A percentile compares a stretch with the other conserved stretches of the same genome.
phyloP scores from a whole-genome alignment of 2,113 vertebrate species.

The Synchiropus splendidus region DNA sequence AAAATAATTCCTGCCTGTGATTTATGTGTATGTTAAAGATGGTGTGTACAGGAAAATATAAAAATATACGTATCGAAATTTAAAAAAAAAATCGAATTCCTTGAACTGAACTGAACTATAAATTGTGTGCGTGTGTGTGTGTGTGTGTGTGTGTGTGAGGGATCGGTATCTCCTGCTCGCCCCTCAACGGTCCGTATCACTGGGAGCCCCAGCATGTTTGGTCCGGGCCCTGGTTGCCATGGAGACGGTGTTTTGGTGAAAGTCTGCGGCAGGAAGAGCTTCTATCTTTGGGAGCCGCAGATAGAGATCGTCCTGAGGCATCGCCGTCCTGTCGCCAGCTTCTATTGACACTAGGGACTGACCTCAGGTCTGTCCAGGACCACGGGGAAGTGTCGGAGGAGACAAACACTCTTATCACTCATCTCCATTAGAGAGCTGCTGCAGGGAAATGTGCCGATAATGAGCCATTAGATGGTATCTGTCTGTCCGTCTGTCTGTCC shows the following conservation, averaged over 20 bases:
- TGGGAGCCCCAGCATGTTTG: constrained; percentile 9
- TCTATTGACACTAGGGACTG: constrained; percentile 68
- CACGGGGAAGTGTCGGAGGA: constrained; percentile 59
- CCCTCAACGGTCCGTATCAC: no score
- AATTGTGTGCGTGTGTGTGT: no score
- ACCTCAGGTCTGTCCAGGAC: constrained; percentile 48
- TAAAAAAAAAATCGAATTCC: no score
- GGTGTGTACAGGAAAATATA: no score
- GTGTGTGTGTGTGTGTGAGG: no score
- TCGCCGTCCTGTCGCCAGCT: constrained; percentile 70
- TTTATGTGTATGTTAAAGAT: no score
- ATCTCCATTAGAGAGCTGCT: constrained; percentile 56
- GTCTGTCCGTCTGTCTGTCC: no score
- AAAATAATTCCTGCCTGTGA: no score
- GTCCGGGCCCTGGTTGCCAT: constrained; percentile 31
- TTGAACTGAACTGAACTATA: no score
- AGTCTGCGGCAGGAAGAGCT: constrained; percentile 45
- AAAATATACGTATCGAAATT: no score
- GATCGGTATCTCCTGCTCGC: no score
- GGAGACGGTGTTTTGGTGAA: constrained; percentile 54
- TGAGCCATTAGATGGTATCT: background rate
- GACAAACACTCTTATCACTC: constrained; percentile 61
- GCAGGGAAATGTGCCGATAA: background rate
- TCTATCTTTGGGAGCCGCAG: constrained; percentile 58
- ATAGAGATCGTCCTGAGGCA: constrained; percentile 73